Percentiles rank a stretch among this genome's conserved stretches.
Conservation (phyloP, 2,797 vertebrate species). For the Holocentrus rufus region DNA sequence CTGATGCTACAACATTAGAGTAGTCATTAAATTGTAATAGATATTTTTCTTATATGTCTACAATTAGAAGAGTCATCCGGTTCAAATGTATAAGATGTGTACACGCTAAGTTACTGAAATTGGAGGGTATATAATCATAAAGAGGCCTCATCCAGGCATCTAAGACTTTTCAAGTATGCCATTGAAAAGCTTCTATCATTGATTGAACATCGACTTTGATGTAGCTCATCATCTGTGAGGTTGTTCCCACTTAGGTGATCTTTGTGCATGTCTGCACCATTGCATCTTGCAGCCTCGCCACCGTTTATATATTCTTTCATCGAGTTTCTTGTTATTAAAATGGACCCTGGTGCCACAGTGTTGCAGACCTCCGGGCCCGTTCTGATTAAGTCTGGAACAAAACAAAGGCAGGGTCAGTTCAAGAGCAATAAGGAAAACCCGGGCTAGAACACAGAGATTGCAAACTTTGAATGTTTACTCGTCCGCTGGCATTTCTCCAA, state of each 20-base stretch:
- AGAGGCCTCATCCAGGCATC: neutral
- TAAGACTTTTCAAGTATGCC: conserved; percentile 16
- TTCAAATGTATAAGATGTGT: neutral
- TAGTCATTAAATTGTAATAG: neutral
- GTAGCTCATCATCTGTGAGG: neutral
- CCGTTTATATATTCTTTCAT: conserved; percentile 53
- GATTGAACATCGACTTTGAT: conserved; percentile 27
- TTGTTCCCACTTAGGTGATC: conserved; percentile 27
- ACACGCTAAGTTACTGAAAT: conserved; percentile 19
- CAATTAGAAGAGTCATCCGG: conserved; percentile 17
- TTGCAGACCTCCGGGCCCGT: conserved; percentile 39
- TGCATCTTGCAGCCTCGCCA: conserved; percentile 51
- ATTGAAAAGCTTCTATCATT: conserved; percentile 42
- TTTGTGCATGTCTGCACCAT: conserved; percentile 23
- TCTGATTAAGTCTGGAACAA: conserved; percentile 68
- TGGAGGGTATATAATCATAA: conserved; percentile 10
- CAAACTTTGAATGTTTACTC: conserved; percentile 45
- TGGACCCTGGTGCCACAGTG: conserved; percentile 47
- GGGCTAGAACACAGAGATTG: conserved; percentile 44
- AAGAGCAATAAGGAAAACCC: conserved; percentile 17
- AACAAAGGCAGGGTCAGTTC: conserved; percentile 38
- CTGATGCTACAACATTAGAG: neutral
- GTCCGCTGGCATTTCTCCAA: neutral
- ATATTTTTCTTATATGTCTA: conserved; percentile 12
- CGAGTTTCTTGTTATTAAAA: conserved; percentile 71